These are phyloP conservation scores for Patella caerulea DNA, from an alignment of 2,888 invertebrate genomes.

Conservation along the genomic window DNA sequence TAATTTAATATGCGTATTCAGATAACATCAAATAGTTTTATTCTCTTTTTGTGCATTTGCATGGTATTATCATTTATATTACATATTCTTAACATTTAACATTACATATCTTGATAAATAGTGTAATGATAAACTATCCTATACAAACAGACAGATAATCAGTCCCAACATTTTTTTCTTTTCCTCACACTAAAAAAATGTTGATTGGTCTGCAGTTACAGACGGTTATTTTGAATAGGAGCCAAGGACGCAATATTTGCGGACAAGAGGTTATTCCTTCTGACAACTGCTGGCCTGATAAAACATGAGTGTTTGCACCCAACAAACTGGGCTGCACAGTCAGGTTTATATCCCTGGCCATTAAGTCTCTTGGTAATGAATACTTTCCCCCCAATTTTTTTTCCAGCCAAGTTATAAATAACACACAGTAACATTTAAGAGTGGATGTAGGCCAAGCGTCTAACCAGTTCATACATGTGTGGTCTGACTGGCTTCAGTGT, in stretches of 20 bases:
- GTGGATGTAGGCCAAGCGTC: not conserved
- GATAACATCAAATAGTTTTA: too few relatives aligned
- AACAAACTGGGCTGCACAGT: not conserved
- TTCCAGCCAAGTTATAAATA: not conserved
- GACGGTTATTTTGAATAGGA: conserved; percentile 23
- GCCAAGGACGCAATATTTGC: conserved; percentile 25
- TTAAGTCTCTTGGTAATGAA: not conserved
- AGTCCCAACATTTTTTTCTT: not conserved
- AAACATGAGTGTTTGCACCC: not conserved
- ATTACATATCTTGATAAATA: too few relatives aligned
- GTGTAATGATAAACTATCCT: too few relatives aligned
- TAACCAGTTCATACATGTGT: conserved; percentile 5
- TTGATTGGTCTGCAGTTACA: conserved; percentile 8
- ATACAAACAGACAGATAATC: too few relatives aligned
- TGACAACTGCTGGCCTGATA: conserved; percentile 19
- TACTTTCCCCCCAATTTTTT: not conserved
- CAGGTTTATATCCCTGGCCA: not conserved
- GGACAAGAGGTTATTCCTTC: conserved; percentile 23
- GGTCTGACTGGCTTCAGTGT: not conserved
- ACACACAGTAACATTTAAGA: not conserved
- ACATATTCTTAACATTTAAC: too few relatives aligned
- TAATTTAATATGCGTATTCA: too few relatives aligned
- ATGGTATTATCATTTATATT: too few relatives aligned
- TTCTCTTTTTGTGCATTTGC: too few relatives aligned
- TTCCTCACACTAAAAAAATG: not conserved